These are phyloP conservation scores for Ophioninae sp. DNA, from an alignment of 2,888 invertebrate genomes.

Conservation along the genomic window DNA sequence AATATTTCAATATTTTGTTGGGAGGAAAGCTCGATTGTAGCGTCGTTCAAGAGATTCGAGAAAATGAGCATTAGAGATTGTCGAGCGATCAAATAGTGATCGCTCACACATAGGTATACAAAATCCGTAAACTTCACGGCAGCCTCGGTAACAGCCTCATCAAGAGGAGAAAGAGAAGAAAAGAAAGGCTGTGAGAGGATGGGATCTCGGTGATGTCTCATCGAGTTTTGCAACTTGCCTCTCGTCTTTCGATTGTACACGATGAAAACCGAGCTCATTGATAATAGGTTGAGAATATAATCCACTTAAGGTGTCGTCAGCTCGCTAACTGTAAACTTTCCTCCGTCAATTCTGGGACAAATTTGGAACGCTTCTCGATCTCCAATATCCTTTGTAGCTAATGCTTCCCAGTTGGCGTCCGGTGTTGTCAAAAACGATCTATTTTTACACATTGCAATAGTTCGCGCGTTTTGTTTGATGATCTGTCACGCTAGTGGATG, in stretches of 20 bases:
- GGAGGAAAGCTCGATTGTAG: constrained; percentile 1
- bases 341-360: constrained; percentile 29
- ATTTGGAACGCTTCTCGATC: constrained; percentile 58
- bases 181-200: constrained; percentile 3
- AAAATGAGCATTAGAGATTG: constrained; percentile 45
- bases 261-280: constrained; percentile 44
- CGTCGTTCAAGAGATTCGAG: constrained; percentile 26
- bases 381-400: constrained; percentile 58
- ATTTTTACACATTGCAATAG: background rate
- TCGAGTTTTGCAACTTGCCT: constrained; percentile 44
- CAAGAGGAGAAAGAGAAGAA: constrained; percentile 8
- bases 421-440: background rate
- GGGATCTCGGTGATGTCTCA: constrained; percentile 11
- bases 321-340: constrained; percentile 46
- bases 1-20: constrained; percentile 11
- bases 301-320: constrained; percentile 43
- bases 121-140: background rate
- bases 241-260: constrained; percentile 17
- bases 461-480: background rate
- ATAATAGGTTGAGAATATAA: constrained; percentile 35
- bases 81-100: constrained; percentile 17
- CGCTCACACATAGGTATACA: background rate
- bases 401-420: constrained; percentile 19
- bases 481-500: background rate
- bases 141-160: background rate